Evolutionary conservation across 2,888 invertebrate species (phyloP).

Genomic region (Campoplex capitator): DNA sequence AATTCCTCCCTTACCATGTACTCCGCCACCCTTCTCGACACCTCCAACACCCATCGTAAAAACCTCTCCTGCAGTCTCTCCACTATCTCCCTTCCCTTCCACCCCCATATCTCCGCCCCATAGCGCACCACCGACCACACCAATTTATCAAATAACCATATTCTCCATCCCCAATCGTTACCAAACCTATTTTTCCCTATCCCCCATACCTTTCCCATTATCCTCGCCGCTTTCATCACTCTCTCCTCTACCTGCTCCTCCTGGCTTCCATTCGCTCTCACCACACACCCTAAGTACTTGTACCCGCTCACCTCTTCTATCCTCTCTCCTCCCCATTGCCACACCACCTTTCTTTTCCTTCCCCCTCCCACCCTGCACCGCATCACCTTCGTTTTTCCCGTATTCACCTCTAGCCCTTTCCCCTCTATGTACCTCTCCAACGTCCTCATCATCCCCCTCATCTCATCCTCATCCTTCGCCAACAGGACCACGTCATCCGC

Average conservation of each 20-base stretch:
- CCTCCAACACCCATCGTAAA: too few species aligned
- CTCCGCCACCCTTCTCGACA: too few species aligned
- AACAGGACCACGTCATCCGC: too few species aligned
- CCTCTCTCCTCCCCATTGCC: constrained; percentile 26
- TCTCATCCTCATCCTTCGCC: too few species aligned
- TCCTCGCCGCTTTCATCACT: constrained; percentile 41
- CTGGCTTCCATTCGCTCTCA: constrained; percentile 38
- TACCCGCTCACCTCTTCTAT: constrained; percentile 54
- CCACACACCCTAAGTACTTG: constrained; percentile 57
- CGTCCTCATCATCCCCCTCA: too few species aligned
- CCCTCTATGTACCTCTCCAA: too few species aligned
- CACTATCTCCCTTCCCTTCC: too few species aligned
- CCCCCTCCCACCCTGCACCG: constrained; percentile 59
- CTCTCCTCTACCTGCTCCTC: constrained; percentile 23
- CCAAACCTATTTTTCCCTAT: background rate
- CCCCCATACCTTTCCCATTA: constrained; percentile 58
- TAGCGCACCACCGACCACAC: background rate
- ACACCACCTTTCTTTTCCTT: constrained; percentile 24
- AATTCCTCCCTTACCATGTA: too few species aligned
- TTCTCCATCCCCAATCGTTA: constrained; percentile 43
- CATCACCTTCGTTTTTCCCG: constrained; percentile 63
- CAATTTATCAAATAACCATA: constrained; percentile 24
- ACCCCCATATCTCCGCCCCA: too few species aligned
- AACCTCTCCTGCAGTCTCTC: too few species aligned
- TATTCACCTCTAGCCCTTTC: constrained; percentile 49